Conservation (phyloP, 1,140 invertebrate species). For the Doryteuthis pealeii region DNA sequence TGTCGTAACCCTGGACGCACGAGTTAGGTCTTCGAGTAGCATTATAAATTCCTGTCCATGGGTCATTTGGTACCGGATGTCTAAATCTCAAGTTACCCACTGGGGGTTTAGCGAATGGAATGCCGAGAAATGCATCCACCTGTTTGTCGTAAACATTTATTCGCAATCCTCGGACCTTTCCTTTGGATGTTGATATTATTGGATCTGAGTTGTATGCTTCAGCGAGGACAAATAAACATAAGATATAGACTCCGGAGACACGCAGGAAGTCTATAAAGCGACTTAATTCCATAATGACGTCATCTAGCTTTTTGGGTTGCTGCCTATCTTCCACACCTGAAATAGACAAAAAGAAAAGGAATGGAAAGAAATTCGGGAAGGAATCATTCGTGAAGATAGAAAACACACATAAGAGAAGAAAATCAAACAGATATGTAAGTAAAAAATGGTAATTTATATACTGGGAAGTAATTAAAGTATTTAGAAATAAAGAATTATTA, state of each 20-base stretch:
- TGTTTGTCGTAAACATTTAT: slow-evolving; percentile 67
- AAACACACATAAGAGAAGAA: too few relatives aligned
- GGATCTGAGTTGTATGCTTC: slow-evolving; percentile 16
- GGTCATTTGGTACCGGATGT: slow-evolving; percentile 77
- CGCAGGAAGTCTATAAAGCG: not conserved
- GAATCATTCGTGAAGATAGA: too few relatives aligned
- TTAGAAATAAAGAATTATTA: too few relatives aligned
- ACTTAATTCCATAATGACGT: slow-evolving; percentile 7
- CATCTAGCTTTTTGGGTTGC: slow-evolving; percentile 1
- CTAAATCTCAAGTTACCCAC: slow-evolving; percentile 84
- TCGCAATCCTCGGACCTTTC: slow-evolving; percentile 37
- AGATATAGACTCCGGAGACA: not conserved
- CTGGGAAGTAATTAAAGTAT: too few relatives aligned
- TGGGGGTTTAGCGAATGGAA: slow-evolving; percentile 92
- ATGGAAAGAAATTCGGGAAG: too few relatives aligned
- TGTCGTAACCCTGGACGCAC: slow-evolving; percentile 89
- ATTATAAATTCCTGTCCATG: slow-evolving; percentile 76
- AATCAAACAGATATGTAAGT: too few relatives aligned
- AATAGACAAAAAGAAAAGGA: not conserved
- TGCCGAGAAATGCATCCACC: slow-evolving; percentile 87
- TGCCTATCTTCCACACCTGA: not conserved
- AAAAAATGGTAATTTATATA: too few relatives aligned
- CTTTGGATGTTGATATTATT: slow-evolving; percentile 43
- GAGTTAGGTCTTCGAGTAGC: slow-evolving; percentile 82
- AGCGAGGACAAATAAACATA: not conserved